Evolutionary conservation across 1,140 invertebrate species (phyloP).

Genomic region (Dendroctonus ponderosae): DNA sequence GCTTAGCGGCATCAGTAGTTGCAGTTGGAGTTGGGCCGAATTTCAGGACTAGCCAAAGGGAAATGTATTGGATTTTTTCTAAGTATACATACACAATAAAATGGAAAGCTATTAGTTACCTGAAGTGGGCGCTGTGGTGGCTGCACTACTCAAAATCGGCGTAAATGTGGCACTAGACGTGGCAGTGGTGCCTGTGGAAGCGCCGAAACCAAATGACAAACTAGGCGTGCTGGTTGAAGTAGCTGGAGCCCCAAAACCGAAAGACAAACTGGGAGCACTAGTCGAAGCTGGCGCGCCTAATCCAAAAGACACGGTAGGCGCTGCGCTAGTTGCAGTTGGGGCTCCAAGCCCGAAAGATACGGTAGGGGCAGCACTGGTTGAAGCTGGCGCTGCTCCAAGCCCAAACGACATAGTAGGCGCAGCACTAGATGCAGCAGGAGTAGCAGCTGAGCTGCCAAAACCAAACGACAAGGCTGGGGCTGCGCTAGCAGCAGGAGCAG

Average conservation of each 20-base stretch:
- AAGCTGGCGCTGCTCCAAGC: constrained; percentile 17
- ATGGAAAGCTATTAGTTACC: background rate
- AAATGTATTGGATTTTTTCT: background rate
- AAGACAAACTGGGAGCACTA: background rate
- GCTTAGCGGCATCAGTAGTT: no score
- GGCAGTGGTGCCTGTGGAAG: background rate
- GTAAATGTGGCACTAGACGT: no score
- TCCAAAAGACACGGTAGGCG: constrained; percentile 1
- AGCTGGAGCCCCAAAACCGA: background rate
- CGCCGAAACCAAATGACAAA: no score
- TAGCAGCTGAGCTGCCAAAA: background rate
- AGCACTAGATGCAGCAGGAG: constrained; percentile 19
- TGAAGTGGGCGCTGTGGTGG: constrained; percentile 3
- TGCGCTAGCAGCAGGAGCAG: constrained; percentile 36
- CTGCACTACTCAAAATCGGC: background rate
- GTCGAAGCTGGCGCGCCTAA: background rate
- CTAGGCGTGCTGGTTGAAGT: background rate
- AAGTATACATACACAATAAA: background rate
- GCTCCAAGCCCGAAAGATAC: constrained; percentile 5
- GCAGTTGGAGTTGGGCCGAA: constrained; percentile 1
- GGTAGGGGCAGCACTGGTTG: constrained; percentile 34
- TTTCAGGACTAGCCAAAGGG: background rate
- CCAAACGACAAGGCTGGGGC: constrained; percentile 33
- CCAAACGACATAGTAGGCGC: constrained; percentile 34
- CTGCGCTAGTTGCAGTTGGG: background rate